Percentiles rank a stretch among this genome's conserved stretches.
These are phyloP conservation scores for Phragmatobia fuliginosa DNA, from an alignment of 2,888 invertebrate genomes.

Conservation along the genomic window DNA sequence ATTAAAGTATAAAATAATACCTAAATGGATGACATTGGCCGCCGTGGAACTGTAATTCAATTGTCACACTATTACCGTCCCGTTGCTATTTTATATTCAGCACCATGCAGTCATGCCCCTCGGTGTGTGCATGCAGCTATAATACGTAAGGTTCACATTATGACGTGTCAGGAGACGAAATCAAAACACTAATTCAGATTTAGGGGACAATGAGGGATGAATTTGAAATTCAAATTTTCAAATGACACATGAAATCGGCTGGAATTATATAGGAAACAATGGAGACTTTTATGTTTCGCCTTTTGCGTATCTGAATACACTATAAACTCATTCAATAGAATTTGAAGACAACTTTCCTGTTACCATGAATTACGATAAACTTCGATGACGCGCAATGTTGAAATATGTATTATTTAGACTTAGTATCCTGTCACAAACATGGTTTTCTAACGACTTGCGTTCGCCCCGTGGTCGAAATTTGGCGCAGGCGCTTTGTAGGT, in stretches of 20 bases:
- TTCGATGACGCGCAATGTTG: slow-evolving; percentile 18
- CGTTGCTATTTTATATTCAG: background rate
- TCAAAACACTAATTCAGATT: slow-evolving; percentile 58
- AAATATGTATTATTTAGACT: background rate
- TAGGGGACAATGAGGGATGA: slow-evolving; percentile 62
- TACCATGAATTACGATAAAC: slow-evolving; percentile 18
- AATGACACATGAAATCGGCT: slow-evolving; percentile 75
- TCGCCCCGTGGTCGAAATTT: too few species aligned
- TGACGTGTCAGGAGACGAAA: slow-evolving; percentile 42
- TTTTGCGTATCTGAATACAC: slow-evolving; percentile 40
- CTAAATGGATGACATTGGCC: background rate
- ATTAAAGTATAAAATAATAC: background rate
- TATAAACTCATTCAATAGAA: slow-evolving; percentile 42
- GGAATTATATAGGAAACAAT: slow-evolving; percentile 64
- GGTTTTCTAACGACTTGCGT: background rate
- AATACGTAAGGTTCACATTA: slow-evolving; percentile 36
- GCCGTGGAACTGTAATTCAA: background rate
- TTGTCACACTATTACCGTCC: background rate
- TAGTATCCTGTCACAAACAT: background rate
- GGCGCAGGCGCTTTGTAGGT: too few species aligned
- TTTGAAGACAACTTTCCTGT: slow-evolving; percentile 53
- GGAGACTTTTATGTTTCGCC: slow-evolving; percentile 52
- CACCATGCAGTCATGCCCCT: background rate
- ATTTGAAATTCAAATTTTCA: slow-evolving; percentile 78
- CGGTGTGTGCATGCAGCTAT: background rate